These are phyloP conservation scores for Tricholauxania praeusta DNA, from an alignment of 2,888 invertebrate genomes.

Conservation along the genomic window DNA sequence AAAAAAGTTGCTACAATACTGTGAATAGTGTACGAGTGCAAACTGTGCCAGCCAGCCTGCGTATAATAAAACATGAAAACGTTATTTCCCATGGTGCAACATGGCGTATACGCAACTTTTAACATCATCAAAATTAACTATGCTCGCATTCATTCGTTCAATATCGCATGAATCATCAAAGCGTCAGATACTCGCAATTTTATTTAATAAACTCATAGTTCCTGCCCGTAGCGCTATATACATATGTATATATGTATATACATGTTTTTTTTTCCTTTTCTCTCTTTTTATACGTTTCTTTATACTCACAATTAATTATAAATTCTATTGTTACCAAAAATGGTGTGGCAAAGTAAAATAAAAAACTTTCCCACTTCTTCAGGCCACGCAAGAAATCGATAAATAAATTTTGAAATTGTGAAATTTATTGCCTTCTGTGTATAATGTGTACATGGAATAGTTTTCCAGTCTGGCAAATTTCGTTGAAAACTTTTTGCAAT, in stretches of 20 bases:
- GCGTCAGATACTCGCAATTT: no score
- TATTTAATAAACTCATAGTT: neutral
- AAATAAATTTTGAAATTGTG: neutral
- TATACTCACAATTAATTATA: conserved; percentile 8
- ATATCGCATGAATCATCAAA: no score
- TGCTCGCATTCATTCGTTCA: neutral
- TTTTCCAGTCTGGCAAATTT: neutral
- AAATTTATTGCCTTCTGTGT: conserved; percentile 5
- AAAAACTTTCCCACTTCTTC: neutral
- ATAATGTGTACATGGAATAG: neutral
- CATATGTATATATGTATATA: neutral
- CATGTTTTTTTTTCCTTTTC: neutral
- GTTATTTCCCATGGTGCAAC: neutral
- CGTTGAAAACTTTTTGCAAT: conserved; percentile 8
- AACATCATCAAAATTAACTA: no score
- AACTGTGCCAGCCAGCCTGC: no score
- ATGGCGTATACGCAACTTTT: conserved; percentile 5
- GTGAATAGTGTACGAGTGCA: no score
- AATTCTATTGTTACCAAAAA: neutral
- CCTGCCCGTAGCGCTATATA: no score
- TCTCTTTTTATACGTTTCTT: neutral
- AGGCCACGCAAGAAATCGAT: neutral
- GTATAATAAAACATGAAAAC: neutral
- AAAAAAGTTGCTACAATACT: neutral
- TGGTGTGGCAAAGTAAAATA: neutral